Evolutionary conservation across 2,113 vertebrate genomes (phyloP).

Genomic region (Lycocorax pyrrhopterus): DNA sequence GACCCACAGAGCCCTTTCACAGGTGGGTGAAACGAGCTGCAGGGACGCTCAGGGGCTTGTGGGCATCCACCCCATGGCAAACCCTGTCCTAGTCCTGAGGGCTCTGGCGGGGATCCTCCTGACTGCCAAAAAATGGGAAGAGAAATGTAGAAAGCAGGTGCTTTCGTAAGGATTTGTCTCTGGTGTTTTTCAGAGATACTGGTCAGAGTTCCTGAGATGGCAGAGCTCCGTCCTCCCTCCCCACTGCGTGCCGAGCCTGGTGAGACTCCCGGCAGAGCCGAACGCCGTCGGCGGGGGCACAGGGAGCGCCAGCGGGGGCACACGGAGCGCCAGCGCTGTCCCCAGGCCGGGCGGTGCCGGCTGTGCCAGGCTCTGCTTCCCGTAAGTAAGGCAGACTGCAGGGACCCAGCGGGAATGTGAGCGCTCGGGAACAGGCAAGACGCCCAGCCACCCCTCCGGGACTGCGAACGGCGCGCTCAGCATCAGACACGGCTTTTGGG

Average conservation of each 20-base stretch:
- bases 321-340: not conserved
- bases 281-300: accelerated
- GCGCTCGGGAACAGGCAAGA: not conserved
- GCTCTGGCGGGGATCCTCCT: not conserved
- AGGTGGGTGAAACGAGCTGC: not conserved
- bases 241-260: not conserved
- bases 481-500: not conserved
- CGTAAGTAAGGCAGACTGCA: not conserved
- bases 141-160: not conserved
- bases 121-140: not conserved
- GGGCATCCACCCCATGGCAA: accelerated
- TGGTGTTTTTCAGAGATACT: not conserved
- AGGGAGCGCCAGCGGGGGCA: not conserved
- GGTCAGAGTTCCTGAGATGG: not conserved
- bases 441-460: not conserved
- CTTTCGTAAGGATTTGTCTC: not conserved
- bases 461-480: accelerated
- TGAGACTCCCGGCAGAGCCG: accelerated
- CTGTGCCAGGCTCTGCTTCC: not conserved
- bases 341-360: not conserved
- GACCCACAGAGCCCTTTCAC: not conserved
- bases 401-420: not conserved
- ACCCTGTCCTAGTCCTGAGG: not conserved
- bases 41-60: not conserved
- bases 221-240: not conserved